Conservation (phyloP, 2,797 vertebrate species). For the Myioborus melanocephalus region DNA sequence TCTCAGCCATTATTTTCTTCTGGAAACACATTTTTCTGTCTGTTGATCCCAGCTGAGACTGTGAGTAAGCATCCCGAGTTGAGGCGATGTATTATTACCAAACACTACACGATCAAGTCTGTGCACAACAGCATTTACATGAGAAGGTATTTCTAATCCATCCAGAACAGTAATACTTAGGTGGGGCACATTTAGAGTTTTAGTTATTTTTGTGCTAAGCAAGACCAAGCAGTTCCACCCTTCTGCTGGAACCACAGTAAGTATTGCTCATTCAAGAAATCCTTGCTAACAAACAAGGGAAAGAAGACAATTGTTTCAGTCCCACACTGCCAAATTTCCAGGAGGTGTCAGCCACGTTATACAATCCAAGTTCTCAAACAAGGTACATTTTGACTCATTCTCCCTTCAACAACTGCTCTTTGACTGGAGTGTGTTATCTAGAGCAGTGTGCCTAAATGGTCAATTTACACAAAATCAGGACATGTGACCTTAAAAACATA, state of each 20-base stretch:
- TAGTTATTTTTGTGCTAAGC: slow-evolving; percentile 43
- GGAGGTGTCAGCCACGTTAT: slow-evolving; percentile 37
- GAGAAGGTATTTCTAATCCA: slow-evolving; percentile 34
- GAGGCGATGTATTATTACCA: background rate
- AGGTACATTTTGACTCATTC: background rate
- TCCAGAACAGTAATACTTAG: background rate
- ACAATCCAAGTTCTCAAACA: background rate
- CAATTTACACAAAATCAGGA: background rate
- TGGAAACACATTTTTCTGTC: background rate
- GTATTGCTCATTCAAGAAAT: slow-evolving; percentile 24
- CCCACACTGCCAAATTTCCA: slow-evolving; percentile 26
- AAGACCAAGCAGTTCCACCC: slow-evolving; percentile 42
- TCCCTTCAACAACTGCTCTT: background rate
- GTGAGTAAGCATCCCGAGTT: background rate
- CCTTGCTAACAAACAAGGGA: slow-evolving; percentile 49
- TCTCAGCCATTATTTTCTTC: background rate
- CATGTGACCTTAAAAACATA: background rate
- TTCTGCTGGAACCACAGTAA: slow-evolving; percentile 13
- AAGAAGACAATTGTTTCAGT: slow-evolving; percentile 46
- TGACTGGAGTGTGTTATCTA: background rate
- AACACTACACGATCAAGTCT: slow-evolving; percentile 6
- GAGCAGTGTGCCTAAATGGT: background rate
- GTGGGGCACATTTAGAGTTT: slow-evolving; percentile 30
- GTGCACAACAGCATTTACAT: background rate
- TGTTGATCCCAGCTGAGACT: background rate